A percentile compares a stretch with the other conserved stretches of the same genome.
Conservation (phyloP, 2,888 invertebrate genomes). For the Pardosa pseudoannulata region DNA sequence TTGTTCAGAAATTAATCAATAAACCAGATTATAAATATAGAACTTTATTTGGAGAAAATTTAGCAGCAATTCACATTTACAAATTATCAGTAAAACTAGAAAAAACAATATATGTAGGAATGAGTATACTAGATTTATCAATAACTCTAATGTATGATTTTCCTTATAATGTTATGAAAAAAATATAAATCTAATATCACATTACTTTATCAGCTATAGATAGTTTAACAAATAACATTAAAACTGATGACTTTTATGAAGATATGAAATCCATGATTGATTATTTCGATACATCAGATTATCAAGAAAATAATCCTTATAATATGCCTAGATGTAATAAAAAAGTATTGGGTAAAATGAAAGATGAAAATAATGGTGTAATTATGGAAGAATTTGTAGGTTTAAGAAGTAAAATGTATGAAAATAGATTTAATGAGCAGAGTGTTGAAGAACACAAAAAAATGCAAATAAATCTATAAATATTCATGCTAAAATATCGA, state of each 20-base stretch:
- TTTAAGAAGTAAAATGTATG: slow-evolving; percentile 9
- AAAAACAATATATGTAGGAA: slow-evolving; percentile 75
- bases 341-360: slow-evolving; percentile 25
- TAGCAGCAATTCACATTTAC: slow-evolving; percentile 38
- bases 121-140: slow-evolving; percentile 75
- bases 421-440: not conserved
- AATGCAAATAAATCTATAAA: not conserved
- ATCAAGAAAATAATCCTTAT: slow-evolving; percentile 10
- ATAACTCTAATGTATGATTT: slow-evolving; percentile 75
- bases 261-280: slow-evolving; percentile 37
- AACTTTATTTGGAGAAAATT: slow-evolving; percentile 33
- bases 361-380: slow-evolving; percentile 26
- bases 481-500: not conserved
- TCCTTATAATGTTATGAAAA: slow-evolving; percentile 72
- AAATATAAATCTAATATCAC: slow-evolving; percentile 70
- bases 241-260: slow-evolving; percentile 23
- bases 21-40: slow-evolving; percentile 54
- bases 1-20: not conserved
- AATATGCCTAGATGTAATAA: not conserved
- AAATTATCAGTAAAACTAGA: slow-evolving; percentile 70
- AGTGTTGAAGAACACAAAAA: slow-evolving; percentile 8
- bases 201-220: slow-evolving; percentile 76
- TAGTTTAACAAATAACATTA: slow-evolving; percentile 74
- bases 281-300: slow-evolving; percentile 73
- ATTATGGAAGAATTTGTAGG: slow-evolving; percentile 18